phyloP scores from a whole-genome alignment of 2,797 vertebrate species.

The Botia almorhae region DNA sequence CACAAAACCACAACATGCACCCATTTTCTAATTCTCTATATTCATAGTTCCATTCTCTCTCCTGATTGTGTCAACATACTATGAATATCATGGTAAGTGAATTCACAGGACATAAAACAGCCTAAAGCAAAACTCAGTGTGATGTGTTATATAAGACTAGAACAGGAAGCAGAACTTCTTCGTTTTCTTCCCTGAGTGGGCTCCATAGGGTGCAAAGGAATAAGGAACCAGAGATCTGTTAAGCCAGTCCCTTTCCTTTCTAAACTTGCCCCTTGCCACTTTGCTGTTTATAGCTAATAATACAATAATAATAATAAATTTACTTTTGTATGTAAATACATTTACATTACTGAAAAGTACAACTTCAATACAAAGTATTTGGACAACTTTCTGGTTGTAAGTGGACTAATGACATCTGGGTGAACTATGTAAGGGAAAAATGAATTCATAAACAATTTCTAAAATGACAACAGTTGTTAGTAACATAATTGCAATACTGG shows the following conservation, averaged over 20 bases:
- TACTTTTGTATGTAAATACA: no score
- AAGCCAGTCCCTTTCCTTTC: slow-evolving; percentile 42
- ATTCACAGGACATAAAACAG: slow-evolving; percentile 26
- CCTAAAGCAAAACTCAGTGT: slow-evolving; percentile 47
- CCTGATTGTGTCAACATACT: slow-evolving; percentile 42
- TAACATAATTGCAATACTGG: no score
- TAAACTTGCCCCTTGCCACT: slow-evolving; percentile 34
- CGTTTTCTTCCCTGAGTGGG: slow-evolving; percentile 42
- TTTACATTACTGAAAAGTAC: no score
- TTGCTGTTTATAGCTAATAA: background rate
- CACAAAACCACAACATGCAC: background rate
- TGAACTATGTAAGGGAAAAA: no score
- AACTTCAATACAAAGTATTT: no score
- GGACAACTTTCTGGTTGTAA: no score
- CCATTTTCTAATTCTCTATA: background rate
- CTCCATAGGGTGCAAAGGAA: slow-evolving; percentile 34
- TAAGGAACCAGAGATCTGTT: slow-evolving; percentile 45
- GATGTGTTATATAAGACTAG: slow-evolving; percentile 44
- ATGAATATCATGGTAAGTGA: slow-evolving; percentile 36
- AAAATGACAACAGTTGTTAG: no score
- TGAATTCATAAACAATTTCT: no score
- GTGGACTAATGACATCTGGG: no score
- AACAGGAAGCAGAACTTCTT: slow-evolving; percentile 52
- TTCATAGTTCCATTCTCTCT: slow-evolving; percentile 4
- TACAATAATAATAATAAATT: no score